phyloP scores from a whole-genome alignment of 2,888 invertebrate genomes.

The Tinea semifulvella region DNA sequence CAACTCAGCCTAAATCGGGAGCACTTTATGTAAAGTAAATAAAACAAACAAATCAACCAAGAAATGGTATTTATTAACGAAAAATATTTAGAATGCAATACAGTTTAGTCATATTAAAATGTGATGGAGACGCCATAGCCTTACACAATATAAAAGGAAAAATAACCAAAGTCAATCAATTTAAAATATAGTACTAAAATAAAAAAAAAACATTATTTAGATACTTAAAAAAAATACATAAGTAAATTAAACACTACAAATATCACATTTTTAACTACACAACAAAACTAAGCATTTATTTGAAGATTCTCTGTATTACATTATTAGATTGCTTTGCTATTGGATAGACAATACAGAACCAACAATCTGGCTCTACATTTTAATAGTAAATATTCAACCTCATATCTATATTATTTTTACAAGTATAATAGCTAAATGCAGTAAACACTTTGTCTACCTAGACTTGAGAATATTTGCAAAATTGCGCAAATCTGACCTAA shows the following conservation, averaged over 20 bases:
- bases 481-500: conserved; percentile 48
- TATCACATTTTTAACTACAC: conserved; percentile 14
- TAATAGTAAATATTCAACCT: too few species aligned
- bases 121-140: neutral
- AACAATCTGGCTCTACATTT: neutral
- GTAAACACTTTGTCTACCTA: conserved; percentile 57
- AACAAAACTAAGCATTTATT: conserved; percentile 9
- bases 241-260: conserved; percentile 10
- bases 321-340: neutral
- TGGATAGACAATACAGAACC: neutral
- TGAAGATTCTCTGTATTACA: neutral
- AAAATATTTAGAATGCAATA: conserved; percentile 9
- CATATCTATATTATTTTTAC: too few species aligned
- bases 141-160: neutral
- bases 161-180: conserved; percentile 2
- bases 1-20: too few species aligned
- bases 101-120: conserved; percentile 5
- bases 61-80: conserved; percentile 14
- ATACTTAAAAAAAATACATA: conserved; percentile 3
- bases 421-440: too few species aligned
- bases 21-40: too few species aligned
- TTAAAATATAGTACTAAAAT: neutral
- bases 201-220: conserved; percentile 1
- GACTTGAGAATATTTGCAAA: conserved; percentile 64
- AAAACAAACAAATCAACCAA: conserved; percentile 12